These are phyloP conservation scores for Abrostola triplasia DNA, from an alignment of 2,888 invertebrate species.

Conservation along the genomic window DNA sequence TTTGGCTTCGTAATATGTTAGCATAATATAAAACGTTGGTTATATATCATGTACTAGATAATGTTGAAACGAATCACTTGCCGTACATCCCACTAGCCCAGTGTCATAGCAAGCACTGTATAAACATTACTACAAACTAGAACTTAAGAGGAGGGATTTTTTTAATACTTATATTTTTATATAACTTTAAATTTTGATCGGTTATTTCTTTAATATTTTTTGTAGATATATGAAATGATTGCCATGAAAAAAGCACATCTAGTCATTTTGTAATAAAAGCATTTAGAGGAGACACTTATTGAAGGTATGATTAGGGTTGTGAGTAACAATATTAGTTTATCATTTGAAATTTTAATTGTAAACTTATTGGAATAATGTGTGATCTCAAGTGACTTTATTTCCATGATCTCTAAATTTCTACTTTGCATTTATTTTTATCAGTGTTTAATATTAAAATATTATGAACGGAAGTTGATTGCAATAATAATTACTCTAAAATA, in stretches of 20 bases:
- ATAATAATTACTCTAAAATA: conserved; percentile 77
- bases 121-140: conserved; percentile 57
- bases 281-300: conserved; percentile 73
- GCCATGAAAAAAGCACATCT: conserved; percentile 81
- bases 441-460: conserved; percentile 65
- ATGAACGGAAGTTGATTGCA: conserved; percentile 70
- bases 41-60: conserved; percentile 44
- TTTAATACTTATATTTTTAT: conserved; percentile 62
- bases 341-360: conserved; percentile 69
- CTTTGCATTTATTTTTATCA: conserved; percentile 81
- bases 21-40: conserved; percentile 26
- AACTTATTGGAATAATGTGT: conserved; percentile 72
- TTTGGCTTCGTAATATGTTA: conserved; percentile 39
- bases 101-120: conserved; percentile 57
- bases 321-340: conserved; percentile 84
- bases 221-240: conserved; percentile 62
- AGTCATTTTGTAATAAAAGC: conserved; percentile 81
- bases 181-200: conserved; percentile 56
- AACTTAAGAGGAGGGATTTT: conserved; percentile 59
- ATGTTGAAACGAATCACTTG: conserved; percentile 64
- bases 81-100: conserved; percentile 65
- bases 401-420: conserved; percentile 83
- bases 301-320: conserved; percentile 85
- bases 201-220: conserved; percentile 53
- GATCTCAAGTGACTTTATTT: conserved; percentile 81